These are phyloP conservation scores for Peromyscus maniculatus DNA, from an alignment of 2,113 vertebrate species.

Conservation along the genomic window DNA sequence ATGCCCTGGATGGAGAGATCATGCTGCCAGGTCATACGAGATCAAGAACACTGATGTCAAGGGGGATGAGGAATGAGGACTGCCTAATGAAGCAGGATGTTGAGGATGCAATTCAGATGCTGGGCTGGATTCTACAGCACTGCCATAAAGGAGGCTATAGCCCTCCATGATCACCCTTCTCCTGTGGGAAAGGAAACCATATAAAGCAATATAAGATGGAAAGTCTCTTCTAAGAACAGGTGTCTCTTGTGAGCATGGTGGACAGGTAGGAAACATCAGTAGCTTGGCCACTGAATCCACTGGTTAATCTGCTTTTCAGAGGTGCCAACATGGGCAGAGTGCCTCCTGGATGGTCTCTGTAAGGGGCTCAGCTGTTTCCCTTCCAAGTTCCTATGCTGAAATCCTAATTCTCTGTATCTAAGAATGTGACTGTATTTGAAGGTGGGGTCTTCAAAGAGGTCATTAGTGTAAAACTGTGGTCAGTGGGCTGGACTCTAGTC, in stretches of 20 bases:
- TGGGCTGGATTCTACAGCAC: neutral
- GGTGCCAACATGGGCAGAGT: neutral
- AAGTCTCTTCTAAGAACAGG: neutral
- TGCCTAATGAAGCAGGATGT: neutral
- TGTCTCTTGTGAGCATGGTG: neutral
- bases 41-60: neutral
- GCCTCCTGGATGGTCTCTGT: neutral
- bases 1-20: neutral
- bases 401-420: neutral
- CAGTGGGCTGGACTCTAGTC: too few relatives aligned
- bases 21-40: neutral
- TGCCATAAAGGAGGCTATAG: neutral
- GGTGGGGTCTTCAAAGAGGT: neutral
- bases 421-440: neutral
- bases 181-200: neutral
- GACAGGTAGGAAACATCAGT: neutral
- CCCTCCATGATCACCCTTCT: neutral
- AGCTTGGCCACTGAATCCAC: neutral
- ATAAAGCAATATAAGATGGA: neutral
- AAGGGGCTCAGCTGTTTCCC: neutral
- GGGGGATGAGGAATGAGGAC: neutral
- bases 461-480: neutral
- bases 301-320: slow-evolving; percentile 35
- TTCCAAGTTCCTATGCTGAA: neutral
- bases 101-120: neutral